phyloP scores from a whole-genome alignment of 2,888 invertebrate genomes.

The Tetragonula carbonaria region DNA sequence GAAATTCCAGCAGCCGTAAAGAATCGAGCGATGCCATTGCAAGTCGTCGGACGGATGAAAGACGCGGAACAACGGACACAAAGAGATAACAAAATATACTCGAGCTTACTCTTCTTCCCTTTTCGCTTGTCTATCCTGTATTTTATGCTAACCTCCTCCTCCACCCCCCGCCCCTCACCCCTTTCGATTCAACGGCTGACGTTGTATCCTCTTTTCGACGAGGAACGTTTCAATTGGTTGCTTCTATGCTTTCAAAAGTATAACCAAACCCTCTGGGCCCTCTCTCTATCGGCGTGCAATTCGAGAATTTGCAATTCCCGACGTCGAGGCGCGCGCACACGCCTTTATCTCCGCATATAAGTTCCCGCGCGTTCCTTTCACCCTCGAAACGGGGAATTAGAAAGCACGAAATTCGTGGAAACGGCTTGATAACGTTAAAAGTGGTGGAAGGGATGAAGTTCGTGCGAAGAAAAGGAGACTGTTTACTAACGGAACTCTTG shows the following conservation, averaged over 20 bases:
- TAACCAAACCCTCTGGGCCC: slow-evolving; percentile 2
- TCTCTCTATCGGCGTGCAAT: slow-evolving; percentile 29
- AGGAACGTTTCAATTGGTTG: slow-evolving; percentile 71
- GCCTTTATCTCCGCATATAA: slow-evolving; percentile 11
- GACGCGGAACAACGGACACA: slow-evolving; percentile 1
- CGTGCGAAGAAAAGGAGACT: neutral
- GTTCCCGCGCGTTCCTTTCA: slow-evolving; percentile 20
- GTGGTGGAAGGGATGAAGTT: neutral
- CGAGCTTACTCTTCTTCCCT: slow-evolving; percentile 33
- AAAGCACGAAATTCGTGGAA: slow-evolving; percentile 20
- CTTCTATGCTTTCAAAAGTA: slow-evolving; percentile 54
- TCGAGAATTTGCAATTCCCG: slow-evolving; percentile 75
- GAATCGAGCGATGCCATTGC: neutral
- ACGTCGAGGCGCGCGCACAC: slow-evolving; percentile 54
- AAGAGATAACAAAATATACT: slow-evolving; percentile 66
- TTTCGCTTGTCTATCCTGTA: slow-evolving; percentile 60
- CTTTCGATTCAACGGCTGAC: slow-evolving; percentile 37
- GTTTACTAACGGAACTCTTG: neutral
- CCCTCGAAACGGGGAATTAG: slow-evolving; percentile 26
- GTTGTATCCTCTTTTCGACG: slow-evolving; percentile 42
- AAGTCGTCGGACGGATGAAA: slow-evolving; percentile 23
- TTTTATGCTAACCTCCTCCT: slow-evolving; percentile 60
- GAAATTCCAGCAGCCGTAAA: slow-evolving; percentile 26
- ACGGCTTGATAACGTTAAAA: slow-evolving; percentile 6
- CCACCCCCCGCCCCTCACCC: too few species aligned